phyloP scores from a whole-genome alignment of 2,888 invertebrate species.

The Phortica okadai region DNA sequence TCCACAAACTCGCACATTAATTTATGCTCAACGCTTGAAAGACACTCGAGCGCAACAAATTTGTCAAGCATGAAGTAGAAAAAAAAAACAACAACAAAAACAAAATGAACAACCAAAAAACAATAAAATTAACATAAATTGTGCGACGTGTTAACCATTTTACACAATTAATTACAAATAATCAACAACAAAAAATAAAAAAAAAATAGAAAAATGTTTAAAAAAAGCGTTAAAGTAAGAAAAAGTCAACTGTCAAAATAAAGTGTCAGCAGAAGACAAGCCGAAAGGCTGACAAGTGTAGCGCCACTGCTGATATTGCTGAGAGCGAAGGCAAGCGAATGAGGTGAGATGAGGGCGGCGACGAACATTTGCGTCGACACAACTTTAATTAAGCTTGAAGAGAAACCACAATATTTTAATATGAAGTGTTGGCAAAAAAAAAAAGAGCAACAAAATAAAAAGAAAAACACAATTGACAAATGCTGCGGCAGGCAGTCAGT shows the following conservation, averaged over 20 bases:
- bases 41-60: conserved; percentile 1
- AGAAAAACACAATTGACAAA: conserved; percentile 1
- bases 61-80: conserved; percentile 4
- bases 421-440: neutral
- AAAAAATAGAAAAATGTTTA: neutral
- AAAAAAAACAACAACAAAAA: neutral
- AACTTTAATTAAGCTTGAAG: conserved; percentile 30
- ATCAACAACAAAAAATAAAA: neutral
- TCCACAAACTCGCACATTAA: neutral
- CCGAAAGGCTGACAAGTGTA: neutral
- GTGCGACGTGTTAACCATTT: conserved; percentile 25
- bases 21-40: conserved; percentile 3
- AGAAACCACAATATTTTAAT: conserved; percentile 17
- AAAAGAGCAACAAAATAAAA: neutral
- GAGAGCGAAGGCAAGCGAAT: neutral
- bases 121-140: conserved; percentile 33
- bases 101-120: neutral
- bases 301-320: neutral
- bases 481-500: neutral
- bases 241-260: neutral
- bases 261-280: neutral
- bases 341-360: neutral
- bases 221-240: neutral
- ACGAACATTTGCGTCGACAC: neutral
- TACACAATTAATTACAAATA: conserved; percentile 32